These are phyloP conservation scores for Erythrocebus patas DNA, from an alignment of 2,113 vertebrate species.

Conservation along the genomic window DNA sequence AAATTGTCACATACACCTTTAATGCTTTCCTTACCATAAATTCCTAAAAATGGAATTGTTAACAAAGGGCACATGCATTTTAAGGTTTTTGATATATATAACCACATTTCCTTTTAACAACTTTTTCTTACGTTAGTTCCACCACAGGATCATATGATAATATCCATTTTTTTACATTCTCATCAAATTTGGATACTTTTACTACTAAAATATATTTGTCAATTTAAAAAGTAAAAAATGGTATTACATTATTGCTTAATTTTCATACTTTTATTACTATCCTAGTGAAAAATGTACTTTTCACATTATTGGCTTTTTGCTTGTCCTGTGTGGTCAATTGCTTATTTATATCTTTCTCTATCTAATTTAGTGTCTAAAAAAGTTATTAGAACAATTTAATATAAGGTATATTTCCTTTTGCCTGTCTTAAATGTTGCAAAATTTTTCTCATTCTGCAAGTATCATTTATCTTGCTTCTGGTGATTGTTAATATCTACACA, in stretches of 20 bases:
- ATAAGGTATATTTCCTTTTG: background rate
- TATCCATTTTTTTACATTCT: background rate
- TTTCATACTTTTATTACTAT: background rate
- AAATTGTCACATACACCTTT: background rate
- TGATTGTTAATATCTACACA: background rate
- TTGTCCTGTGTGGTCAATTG: background rate
- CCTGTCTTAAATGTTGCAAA: background rate
- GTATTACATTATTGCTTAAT: background rate
- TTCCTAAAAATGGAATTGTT: background rate
- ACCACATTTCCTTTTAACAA: background rate
- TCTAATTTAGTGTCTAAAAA: background rate
- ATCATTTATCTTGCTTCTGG: background rate
- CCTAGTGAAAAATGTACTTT: background rate
- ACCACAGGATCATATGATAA: background rate
- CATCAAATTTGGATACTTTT: background rate
- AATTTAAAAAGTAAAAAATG: constrained; percentile 3
- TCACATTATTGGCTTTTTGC: background rate
- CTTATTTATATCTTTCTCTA: background rate
- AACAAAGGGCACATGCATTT: background rate
- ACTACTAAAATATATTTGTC: background rate
- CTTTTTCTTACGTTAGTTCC: background rate
- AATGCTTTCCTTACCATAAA: background rate
- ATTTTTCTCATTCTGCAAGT: background rate
- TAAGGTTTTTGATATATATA: background rate
- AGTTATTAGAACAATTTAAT: background rate